phyloP scores from a whole-genome alignment of 2,113 vertebrate species.

The Campylomormyrus numenius region DNA sequence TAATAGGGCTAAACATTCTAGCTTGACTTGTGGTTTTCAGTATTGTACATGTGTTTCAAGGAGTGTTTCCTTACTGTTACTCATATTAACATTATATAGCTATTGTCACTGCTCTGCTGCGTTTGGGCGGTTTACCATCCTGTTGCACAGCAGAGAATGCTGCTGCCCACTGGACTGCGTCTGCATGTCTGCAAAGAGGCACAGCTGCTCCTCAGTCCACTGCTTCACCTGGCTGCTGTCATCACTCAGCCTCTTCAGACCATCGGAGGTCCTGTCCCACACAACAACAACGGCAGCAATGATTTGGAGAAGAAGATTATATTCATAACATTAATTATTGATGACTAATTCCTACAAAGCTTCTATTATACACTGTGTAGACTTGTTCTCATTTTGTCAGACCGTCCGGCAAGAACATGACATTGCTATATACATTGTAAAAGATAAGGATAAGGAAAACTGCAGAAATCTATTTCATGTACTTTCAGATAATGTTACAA shows the following conservation, averaged over 20 bases:
- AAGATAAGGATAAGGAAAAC: neutral
- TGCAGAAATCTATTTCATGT: neutral
- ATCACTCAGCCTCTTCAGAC: slow-evolving; percentile 52
- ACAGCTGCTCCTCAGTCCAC: slow-evolving; percentile 56
- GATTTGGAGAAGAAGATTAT: neutral
- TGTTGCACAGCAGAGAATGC: slow-evolving; percentile 47
- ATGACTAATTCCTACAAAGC: neutral
- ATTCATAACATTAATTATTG: neutral
- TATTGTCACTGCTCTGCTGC: neutral
- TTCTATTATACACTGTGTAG: neutral
- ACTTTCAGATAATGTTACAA: neutral
- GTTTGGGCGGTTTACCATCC: slow-evolving; percentile 47
- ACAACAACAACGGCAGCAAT: neutral
- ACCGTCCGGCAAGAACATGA: neutral
- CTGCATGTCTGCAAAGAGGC: slow-evolving; percentile 43
- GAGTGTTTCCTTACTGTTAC: neutral
- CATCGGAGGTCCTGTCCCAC: slow-evolving; percentile 40
- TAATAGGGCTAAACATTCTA: neutral
- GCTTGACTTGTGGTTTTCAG: neutral
- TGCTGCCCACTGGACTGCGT: slow-evolving; percentile 42
- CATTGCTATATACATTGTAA: neutral
- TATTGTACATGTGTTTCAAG: neutral
- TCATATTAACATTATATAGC: neutral
- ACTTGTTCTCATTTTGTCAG: neutral
- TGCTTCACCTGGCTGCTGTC: slow-evolving; percentile 53